Evolutionary conservation across 2,797 vertebrate species (phyloP).

Genomic region (Eremophila alpestris): DNA sequence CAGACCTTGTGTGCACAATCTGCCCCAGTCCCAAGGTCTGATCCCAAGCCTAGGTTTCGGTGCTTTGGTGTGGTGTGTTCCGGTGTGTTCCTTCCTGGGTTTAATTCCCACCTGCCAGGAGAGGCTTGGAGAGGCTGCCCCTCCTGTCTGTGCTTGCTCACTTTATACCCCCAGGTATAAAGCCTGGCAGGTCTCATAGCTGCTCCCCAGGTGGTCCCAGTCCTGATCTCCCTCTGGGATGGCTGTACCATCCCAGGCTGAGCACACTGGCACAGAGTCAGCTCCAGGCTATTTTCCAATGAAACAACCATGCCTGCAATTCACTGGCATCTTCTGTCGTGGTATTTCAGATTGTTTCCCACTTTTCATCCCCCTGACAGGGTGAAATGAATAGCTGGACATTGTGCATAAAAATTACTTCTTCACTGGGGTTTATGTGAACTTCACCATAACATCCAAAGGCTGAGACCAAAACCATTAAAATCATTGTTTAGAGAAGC

Average conservation of each 20-base stretch:
- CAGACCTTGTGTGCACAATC: background rate
- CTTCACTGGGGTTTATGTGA: accelerated
- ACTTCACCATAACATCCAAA: background rate
- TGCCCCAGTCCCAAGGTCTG: background rate
- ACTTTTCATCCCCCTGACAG: background rate
- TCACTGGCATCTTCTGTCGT: accelerated
- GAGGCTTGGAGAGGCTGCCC: background rate
- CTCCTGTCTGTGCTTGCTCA: background rate
- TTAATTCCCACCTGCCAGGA: background rate
- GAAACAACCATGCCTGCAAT: background rate
- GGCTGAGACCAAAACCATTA: background rate
- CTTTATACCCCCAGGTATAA: background rate
- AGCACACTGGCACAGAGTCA: background rate
- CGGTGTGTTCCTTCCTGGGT: accelerated
- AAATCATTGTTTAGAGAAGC: background rate
- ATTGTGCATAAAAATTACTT: background rate
- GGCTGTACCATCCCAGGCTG: background rate
- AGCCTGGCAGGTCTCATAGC: background rate
- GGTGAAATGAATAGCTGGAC: background rate
- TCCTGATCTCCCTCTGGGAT: background rate
- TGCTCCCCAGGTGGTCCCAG: background rate
- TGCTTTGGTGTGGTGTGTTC: background rate
- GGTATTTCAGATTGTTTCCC: background rate
- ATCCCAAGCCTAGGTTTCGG: background rate
- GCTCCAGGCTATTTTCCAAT: background rate